phyloP scores from a whole-genome alignment of 2,888 invertebrate genomes.

The Erebia epiphron region DNA sequence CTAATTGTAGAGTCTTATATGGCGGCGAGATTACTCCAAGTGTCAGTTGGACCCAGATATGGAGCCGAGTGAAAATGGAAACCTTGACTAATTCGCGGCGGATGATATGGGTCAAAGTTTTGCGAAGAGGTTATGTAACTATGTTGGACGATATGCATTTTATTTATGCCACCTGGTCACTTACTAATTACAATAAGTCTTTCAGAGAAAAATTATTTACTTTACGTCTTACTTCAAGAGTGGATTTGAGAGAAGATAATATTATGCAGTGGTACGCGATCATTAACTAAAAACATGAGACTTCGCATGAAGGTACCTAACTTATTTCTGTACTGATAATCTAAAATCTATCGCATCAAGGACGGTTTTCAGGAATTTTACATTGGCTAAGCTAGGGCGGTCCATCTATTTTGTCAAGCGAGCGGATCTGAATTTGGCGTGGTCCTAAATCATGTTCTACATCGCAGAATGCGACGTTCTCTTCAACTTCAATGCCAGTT shows the following conservation, averaged over 20 bases:
- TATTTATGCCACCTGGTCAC: background rate
- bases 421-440: background rate
- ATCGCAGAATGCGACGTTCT: background rate
- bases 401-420: background rate
- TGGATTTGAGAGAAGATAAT: no score
- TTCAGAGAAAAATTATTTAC: background rate
- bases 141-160: background rate
- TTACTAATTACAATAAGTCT: background rate
- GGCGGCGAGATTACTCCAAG: conserved; percentile 68
- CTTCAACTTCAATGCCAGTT: background rate
- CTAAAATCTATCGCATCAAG: no score
- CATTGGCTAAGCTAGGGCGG: background rate
- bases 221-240: background rate
- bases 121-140: background rate
- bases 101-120: conserved; percentile 50
- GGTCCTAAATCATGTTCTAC: background rate
- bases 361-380: background rate
- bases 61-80: conserved; percentile 61
- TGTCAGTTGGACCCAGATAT: conserved; percentile 62
- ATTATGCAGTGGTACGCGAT: no score
- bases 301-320: no score
- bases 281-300: no score
- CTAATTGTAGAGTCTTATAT: conserved; percentile 72
- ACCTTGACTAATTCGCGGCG: conserved; percentile 71
- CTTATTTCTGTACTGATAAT: no score